Evolutionary conservation across 2,797 vertebrate species (phyloP).

Genomic region (Eulemur mongoz): DNA sequence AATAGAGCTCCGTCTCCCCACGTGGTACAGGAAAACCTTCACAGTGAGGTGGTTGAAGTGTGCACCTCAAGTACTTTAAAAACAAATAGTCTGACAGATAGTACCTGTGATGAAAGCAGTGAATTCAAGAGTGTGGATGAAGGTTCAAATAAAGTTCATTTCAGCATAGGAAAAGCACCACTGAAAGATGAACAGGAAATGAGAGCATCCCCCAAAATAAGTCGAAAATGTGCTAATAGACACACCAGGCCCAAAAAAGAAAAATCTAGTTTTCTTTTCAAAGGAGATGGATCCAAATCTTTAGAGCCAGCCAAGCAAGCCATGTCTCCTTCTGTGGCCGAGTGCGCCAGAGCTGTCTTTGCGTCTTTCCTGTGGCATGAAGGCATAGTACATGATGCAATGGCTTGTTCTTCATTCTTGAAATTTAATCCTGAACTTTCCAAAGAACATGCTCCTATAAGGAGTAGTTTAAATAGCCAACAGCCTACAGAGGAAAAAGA

Average conservation of each 20-base stretch:
- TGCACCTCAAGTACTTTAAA: constrained; percentile 95
- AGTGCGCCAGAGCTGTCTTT: constrained; percentile 97
- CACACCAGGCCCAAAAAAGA: constrained; percentile 97
- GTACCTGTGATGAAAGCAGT: constrained; percentile 91
- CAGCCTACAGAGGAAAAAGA: constrained; percentile 96
- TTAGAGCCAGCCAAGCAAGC: constrained; percentile 97
- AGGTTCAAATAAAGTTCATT: constrained; percentile 95
- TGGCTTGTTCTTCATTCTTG: constrained; percentile 99
- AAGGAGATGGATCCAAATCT: constrained; percentile 90
- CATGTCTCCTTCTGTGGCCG: constrained; percentile 98
- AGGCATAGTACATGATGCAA: constrained; percentile 98
- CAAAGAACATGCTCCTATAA: constrained; percentile 98
- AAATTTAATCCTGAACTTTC: constrained; percentile 99
- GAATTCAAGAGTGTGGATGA: constrained; percentile 91
- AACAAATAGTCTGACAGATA: constrained; percentile 90
- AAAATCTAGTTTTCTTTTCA: constrained; percentile 95
- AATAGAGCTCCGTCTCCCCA: constrained; percentile 96
- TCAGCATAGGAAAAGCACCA: constrained; percentile 98
- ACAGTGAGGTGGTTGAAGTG: constrained; percentile 98
- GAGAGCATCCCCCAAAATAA: constrained; percentile 97
- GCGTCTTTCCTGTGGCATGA: constrained; percentile 99
- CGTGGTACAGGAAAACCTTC: constrained; percentile 98
- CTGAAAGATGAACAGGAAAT: constrained; percentile 96
- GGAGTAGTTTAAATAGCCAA: constrained; percentile 92
- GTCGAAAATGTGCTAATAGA: constrained; percentile 94